Evolutionary conservation across 2,113 vertebrate genomes (phyloP), one percentile per base, ranked within the genome.

Genomic region (Vanacampus margaritifer): DNA sequence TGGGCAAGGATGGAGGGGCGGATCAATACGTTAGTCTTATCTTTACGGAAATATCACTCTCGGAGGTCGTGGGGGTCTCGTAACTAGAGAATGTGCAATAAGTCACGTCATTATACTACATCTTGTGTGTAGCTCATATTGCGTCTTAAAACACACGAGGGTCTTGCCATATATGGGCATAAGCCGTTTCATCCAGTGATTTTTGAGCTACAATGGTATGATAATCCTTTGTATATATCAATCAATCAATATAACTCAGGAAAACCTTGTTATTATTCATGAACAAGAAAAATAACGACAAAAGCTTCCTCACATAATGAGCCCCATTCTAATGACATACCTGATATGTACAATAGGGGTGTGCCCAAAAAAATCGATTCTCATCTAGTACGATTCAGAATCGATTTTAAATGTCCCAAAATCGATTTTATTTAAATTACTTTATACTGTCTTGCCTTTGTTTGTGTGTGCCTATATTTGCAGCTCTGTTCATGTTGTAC

Each of bases 21-120:
- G 65, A 87, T 87, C 84, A 74, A 86, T 87, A 67, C 50, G 21
- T 73, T 45, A 66, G 68, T 59, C 60, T 72, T 78, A 45, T 73
- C 79, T 75, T 74, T 63, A 72, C 68, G 69, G 64, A 17, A 43
- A 65, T 71, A 79, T 79, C 63, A 36, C 65, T 69, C 77, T 51
- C 62, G 28, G 37, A 58, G 36, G 69, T 78, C 65, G 43, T 24
- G 14, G 45, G 73, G 70, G 66, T 39, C 74, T 16, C 72, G 80
- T 62, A 78, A 87, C 58, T 36, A 26, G 78, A 86, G 32, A 76
- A n/a, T 1, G 41, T 26, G 48, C 32, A 46, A 17, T 41, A 50
- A 57, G 13, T 17, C 48, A 23, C 8, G 21, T n/a, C 48, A 21
- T 21, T n/a, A 21, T 5, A 16, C 43, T 17, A 46, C 45, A 1